phyloP scores from a whole-genome alignment of 1,140 invertebrate species.

The Temnothorax curvispinosus region DNA sequence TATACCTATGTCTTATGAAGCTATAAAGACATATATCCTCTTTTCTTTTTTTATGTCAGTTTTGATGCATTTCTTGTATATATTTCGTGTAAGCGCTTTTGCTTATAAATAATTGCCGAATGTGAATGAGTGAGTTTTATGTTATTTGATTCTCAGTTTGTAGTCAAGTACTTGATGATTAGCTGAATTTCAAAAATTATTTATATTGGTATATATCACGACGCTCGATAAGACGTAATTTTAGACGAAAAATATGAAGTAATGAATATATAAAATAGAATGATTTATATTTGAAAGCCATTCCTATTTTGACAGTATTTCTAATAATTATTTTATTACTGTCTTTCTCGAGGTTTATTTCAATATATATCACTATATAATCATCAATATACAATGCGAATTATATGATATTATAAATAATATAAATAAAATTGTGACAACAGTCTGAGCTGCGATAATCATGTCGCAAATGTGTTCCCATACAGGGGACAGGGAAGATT shows the following conservation, averaged over 20 bases:
- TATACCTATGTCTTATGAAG: neutral
- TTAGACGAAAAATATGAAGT: neutral
- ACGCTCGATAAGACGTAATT: neutral
- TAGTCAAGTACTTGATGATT: neutral
- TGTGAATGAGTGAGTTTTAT: neutral
- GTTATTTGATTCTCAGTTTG: neutral
- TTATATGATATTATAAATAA: conserved; percentile 42
- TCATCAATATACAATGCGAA: neutral
- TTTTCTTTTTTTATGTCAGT: neutral
- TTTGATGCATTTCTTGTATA: conserved; percentile 31
- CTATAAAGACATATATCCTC: neutral
- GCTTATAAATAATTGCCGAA: neutral
- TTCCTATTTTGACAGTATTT: conserved; percentile 65
- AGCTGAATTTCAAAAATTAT: neutral
- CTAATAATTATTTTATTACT: conserved; percentile 19
- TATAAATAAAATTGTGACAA: conserved; percentile 17
- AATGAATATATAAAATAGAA: neutral
- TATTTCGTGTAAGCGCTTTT: conserved; percentile 1
- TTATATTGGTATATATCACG: neutral
- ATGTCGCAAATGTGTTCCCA: neutral
- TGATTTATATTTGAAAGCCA: conserved; percentile 36
- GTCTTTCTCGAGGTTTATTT: neutral
- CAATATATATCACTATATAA: conserved; percentile 6
- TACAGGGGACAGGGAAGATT: neutral
- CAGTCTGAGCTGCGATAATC: neutral